These are phyloP conservation scores for Prenolepis imparis DNA, from an alignment of 2,888 invertebrate genomes.

Conservation along the genomic window DNA sequence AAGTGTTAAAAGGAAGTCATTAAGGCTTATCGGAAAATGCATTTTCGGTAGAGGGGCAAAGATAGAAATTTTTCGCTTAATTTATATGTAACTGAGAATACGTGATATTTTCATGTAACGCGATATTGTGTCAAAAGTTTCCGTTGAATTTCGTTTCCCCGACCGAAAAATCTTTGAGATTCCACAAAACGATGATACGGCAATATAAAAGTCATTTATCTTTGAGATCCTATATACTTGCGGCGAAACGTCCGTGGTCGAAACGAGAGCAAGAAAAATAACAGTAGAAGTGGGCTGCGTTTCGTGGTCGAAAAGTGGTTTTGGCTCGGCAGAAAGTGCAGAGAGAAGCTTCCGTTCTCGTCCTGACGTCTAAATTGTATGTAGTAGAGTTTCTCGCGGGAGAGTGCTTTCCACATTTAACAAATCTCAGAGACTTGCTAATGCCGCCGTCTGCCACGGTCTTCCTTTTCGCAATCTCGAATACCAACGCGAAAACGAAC, in stretches of 20 bases:
- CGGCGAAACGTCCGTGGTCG: conserved; percentile 55
- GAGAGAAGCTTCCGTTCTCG: conserved; percentile 72
- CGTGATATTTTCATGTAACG: conserved; percentile 50
- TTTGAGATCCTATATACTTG: conserved; percentile 62
- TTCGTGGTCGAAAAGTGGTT: conserved; percentile 71
- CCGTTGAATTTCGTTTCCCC: background rate
- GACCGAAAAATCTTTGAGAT: conserved; percentile 3
- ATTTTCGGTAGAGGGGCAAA: background rate
- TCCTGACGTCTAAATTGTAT: conserved; percentile 76
- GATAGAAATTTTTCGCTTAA: background rate
- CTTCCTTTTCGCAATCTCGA: conserved; percentile 33
- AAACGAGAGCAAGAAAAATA: conserved; percentile 70
- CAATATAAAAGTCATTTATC: conserved; percentile 64
- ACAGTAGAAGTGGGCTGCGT: conserved; percentile 52
- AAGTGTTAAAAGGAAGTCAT: conserved; percentile 35
- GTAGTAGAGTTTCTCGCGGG: conserved; percentile 74
- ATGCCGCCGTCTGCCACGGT: conserved; percentile 23
- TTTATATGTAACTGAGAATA: conserved; percentile 6
- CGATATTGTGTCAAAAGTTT: background rate
- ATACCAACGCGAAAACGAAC: conserved; percentile 6
- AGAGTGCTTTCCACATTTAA: conserved; percentile 78
- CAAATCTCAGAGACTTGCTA: conserved; percentile 72
- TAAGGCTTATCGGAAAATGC: conserved; percentile 39
- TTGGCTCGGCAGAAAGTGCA: conserved; percentile 71
- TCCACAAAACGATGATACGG: conserved; percentile 35